Evolutionary conservation across 92 coral and sea anemone genomes (phyloP).

Genomic region (Siderastrea radians): DNA sequence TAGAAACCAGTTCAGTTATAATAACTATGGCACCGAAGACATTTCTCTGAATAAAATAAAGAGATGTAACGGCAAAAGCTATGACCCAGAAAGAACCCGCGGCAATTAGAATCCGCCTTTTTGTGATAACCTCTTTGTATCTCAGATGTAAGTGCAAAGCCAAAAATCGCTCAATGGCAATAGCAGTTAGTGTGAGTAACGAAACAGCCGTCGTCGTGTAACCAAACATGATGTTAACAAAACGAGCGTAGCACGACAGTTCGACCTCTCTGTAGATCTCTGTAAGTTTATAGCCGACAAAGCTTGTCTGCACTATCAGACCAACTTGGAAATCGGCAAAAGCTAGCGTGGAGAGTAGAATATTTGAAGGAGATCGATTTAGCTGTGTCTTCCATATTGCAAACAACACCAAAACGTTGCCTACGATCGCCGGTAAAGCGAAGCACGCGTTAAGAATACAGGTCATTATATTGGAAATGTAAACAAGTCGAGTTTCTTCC

Average conservation of each 20-base stretch:
- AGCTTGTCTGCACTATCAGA: slow-evolving; percentile 57
- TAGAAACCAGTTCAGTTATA: slow-evolving; percentile 16
- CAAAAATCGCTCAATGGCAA: slow-evolving; percentile 63
- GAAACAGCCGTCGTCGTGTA: slow-evolving; percentile 72
- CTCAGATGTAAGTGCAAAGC: slow-evolving; percentile 66
- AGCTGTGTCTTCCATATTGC: slow-evolving; percentile 56
- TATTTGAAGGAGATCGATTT: slow-evolving; percentile 49
- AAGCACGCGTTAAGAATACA: slow-evolving; percentile 55
- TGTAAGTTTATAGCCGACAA: slow-evolving; percentile 50
- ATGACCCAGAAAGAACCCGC: slow-evolving; percentile 46
- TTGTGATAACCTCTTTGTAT: slow-evolving; percentile 58
- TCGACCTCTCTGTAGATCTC: slow-evolving; percentile 37
- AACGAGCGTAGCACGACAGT: slow-evolving; percentile 53
- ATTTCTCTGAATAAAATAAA: slow-evolving; percentile 45
- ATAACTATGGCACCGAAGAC: slow-evolving; percentile 54
- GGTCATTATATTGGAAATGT: slow-evolving; percentile 52
- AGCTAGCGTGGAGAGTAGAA: slow-evolving; percentile 66
- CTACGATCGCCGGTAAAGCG: slow-evolving; percentile 59
- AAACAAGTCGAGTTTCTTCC: slow-evolving; percentile 36
- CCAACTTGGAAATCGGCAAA: slow-evolving; percentile 78
- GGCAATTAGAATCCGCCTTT: slow-evolving; percentile 19
- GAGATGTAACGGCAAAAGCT: slow-evolving; percentile 25
- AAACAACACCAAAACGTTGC: slow-evolving; percentile 56
- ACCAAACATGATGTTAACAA: slow-evolving; percentile 60
- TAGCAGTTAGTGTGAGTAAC: slow-evolving; percentile 55